These are phyloP conservation scores for Aphaenogaster rudis DNA, from an alignment of 1,140 invertebrate genomes.

Conservation along the genomic window DNA sequence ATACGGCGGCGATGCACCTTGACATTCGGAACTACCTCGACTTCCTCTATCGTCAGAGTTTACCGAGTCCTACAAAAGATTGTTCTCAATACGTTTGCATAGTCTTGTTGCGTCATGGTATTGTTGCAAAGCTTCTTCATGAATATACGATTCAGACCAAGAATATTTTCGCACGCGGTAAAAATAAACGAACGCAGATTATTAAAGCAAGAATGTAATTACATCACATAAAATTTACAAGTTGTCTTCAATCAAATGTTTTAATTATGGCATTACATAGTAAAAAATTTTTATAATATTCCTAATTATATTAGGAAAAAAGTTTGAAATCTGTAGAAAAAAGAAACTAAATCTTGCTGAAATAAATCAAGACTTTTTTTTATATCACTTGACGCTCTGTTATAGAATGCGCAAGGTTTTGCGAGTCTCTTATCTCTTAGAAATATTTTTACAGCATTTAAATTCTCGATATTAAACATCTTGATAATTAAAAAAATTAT, in stretches of 20 bases:
- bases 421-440: not conserved
- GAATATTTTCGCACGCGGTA: conserved; percentile 3
- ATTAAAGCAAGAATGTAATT: conserved; percentile 37
- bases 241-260: not conserved
- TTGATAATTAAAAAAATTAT: conserved; percentile 11
- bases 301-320: not conserved
- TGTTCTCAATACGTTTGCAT: conserved; percentile 8
- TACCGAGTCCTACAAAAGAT: conserved; percentile 72
- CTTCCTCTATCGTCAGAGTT: conserved; percentile 80
- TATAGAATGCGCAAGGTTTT: conserved; percentile 2
- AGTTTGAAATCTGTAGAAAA: not conserved
- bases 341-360: conserved; percentile 30
- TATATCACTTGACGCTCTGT: not conserved
- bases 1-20: conserved; percentile 81
- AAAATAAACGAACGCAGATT: conserved; percentile 32
- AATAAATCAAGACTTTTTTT: not conserved
- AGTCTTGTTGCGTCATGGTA: not conserved
- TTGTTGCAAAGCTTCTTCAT: conserved; percentile 41
- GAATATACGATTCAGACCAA: not conserved
- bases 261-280: not conserved
- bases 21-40: conserved; percentile 82
- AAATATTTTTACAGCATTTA: not conserved
- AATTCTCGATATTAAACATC: not conserved
- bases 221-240: conserved; percentile 12
- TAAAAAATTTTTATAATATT: conserved; percentile 6